Evolutionary conservation across 2,113 vertebrate species (phyloP), one percentile per base, ranked within the genome.

Genomic region (Agapornis roseicollis): DNA sequence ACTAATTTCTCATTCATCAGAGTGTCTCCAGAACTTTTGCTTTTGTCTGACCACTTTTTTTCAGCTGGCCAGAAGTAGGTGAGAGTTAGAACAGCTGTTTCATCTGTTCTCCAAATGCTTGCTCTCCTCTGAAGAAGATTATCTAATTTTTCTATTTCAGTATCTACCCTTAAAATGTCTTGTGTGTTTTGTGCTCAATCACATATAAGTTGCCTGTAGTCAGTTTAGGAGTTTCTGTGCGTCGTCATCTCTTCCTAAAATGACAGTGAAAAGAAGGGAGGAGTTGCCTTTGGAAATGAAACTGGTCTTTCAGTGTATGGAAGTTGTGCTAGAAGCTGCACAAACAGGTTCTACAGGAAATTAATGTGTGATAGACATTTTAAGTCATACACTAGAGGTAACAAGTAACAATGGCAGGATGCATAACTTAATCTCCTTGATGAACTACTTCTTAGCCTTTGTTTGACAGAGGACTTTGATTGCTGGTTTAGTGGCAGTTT

Each of bases 391-490:
- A 19, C 83, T 88, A 74, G 79, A 60, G 86, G 56, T 83, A 81
- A 46, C 0, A 0, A 88, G 35, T 83, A 73, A 23, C 46, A 13
- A 41, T 77, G 60, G 15, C 64, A 87, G 78, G 68, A 70, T 80
- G 69, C 7, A 8, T 85, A 81, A 94, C 82, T 85, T 88, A 53
- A 93, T 90, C 79, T 96, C 78, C 85, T 85, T 95, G 64, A 83
- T 91, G 94, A 97, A 89, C 60, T 39, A 8, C 82, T 96, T 94
- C 83, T 94, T 83, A 84, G 95, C 73, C 89, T 95, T 85, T 33
- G 13, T 94, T 90, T 79, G 80, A 83, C n/a, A 80, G 66, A 88
- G 85, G 88, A 96, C 85, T 41, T 92, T 92, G 84, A 5, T 91
- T 96, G 80, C 60, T 95, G 65, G 44, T 97, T 94, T 87, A 95